A percentile compares a stretch with the other conserved stretches of the same genome.
Conservation (phyloP, 2,888 invertebrate species). For the Elmis aenea region DNA sequence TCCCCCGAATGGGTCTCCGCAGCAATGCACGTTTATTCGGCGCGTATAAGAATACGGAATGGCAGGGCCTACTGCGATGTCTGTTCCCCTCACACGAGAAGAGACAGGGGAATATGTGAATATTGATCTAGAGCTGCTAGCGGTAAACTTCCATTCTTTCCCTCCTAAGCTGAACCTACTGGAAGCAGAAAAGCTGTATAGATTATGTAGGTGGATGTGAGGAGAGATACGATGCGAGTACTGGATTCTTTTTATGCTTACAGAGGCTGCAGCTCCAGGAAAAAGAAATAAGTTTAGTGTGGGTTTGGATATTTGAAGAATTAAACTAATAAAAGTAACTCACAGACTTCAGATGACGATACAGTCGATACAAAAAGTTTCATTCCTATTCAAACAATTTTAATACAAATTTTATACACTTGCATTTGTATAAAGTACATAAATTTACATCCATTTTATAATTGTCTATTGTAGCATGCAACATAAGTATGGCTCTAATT, state of each 20-base stretch:
- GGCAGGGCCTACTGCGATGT: constrained; percentile 17
- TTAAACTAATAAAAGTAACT: no score
- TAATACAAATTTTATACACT: no score
- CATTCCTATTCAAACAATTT: no score
- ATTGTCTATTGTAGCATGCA: no score
- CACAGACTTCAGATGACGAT: no score
- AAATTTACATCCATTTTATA: no score
- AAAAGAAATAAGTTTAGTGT: no score
- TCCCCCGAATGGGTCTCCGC: constrained; percentile 13
- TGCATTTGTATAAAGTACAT: no score
- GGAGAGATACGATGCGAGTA: constrained; percentile 18
- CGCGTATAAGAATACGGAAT: constrained; percentile 24
- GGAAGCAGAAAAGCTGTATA: constrained; percentile 30
- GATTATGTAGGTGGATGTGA: constrained; percentile 32
- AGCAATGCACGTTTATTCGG: constrained; percentile 18
- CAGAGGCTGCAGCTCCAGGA: no score
- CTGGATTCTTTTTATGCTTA: constrained; percentile 10
- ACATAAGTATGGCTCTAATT: no score
- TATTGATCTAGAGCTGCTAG: constrained; percentile 40
- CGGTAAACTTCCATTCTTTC: constrained; percentile 42
- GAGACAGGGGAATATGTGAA: constrained; percentile 39
- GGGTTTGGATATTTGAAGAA: no score
- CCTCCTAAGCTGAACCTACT: constrained; percentile 27
- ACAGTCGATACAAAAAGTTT: no score
- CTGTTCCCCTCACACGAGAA: constrained; percentile 33